Conservation (phyloP, 2,113 vertebrate species). For the Gallinago paraguaiae region DNA sequence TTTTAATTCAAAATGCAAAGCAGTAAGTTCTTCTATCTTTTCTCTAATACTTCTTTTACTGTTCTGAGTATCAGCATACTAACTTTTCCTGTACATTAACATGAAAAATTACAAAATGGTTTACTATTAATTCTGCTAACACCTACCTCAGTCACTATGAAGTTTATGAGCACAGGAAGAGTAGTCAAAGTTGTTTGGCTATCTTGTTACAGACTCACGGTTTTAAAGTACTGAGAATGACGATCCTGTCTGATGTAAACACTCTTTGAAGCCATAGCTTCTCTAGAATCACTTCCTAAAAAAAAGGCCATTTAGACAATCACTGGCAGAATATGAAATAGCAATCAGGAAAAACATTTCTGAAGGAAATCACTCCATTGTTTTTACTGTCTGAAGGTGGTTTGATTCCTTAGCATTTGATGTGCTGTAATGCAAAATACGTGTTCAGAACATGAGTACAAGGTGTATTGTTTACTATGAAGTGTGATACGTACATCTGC, state of each 20-base stretch:
- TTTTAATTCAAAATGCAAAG: background rate
- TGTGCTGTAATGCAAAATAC: constrained; percentile 28
- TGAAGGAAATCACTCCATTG: constrained; percentile 54
- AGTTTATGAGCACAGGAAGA: background rate
- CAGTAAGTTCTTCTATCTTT: background rate
- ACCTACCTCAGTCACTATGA: background rate
- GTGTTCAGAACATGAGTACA: background rate
- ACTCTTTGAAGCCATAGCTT: constrained; percentile 64
- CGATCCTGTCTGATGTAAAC: constrained; percentile 16
- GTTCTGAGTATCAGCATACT: background rate
- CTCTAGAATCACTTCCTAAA: constrained; percentile 52
- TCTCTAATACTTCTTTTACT: background rate
- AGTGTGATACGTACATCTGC: background rate
- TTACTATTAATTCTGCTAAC: background rate
- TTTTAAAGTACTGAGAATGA: constrained; percentile 33
- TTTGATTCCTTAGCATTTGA: constrained; percentile 50
- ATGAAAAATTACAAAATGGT: background rate
- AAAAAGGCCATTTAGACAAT: constrained; percentile 64
- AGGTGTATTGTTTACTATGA: constrained; percentile 42
- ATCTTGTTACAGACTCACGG: background rate
- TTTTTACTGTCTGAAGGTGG: constrained; percentile 25
- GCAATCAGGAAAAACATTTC: constrained; percentile 47
- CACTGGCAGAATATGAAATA: constrained; percentile 73
- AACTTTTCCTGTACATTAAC: background rate
- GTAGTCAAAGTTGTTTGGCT: background rate